Evolutionary conservation across 2,797 vertebrate species (phyloP), one percentile per base, ranked within the genome.

Genomic region (Notolepis coatsorum): DNA sequence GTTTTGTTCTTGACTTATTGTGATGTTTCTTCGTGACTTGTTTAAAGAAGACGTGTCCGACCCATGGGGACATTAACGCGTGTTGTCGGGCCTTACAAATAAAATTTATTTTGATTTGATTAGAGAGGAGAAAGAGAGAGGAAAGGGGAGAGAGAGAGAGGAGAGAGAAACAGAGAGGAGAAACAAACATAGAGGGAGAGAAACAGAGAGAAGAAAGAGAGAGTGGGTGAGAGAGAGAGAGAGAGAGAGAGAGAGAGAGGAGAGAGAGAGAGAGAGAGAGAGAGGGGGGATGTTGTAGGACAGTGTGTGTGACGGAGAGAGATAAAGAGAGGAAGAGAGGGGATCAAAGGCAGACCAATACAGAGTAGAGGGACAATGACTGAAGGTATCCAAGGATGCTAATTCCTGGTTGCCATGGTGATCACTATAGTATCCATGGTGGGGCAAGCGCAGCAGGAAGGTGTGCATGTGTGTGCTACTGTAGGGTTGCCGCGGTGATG

Each of bases 341-440:
- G 15, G 5, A 27, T n/a, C n/a, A n/a, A n/a, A n/a, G n/a, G n/a
- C n/a, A n/a, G n/a, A n/a, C n/a, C n/a, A n/a, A n/a, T n/a, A n/a
- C n/a, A n/a, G n/a, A n/a, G n/a, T n/a, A n/a, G n/a, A n/a, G n/a
- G n/a, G n/a, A n/a, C n/a, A n/a, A n/a, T n/a, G n/a, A n/a, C 1
- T n/a, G 35, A 6, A 52, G 15, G 71, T 68, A 68, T 73, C 73
- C 66, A 62, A 58, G 67, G 79, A 80, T 77, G 78, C 66, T 77
- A 77, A 76, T 76, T 84, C 68, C 41, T 61, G 71, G 88, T 89
- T 89, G 75, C 86, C 75, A 90, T 86, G 88, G 64, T 84, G 58
- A 82, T 77, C 15, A 1, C 23, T 45, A 58, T 48, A 45, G n/a
- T 56, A 60, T 65, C 66, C 24, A 48, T n/a, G 10, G 38, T 59